phyloP scores from a whole-genome alignment of 2,888 invertebrate genomes.

The Lampropteryx suffumata region DNA sequence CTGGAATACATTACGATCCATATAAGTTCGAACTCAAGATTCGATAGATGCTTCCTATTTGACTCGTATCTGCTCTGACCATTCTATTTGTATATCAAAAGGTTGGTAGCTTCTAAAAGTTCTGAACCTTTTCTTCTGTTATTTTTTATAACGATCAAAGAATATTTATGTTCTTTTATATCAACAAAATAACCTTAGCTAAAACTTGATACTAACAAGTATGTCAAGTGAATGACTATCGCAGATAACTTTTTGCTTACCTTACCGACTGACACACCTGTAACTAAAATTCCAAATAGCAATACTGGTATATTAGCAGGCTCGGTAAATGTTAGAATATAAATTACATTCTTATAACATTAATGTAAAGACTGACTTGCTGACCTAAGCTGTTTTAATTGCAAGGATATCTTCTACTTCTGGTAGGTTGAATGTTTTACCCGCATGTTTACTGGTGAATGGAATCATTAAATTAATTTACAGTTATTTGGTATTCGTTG shows the following conservation, averaged over 20 bases:
- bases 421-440: conserved; percentile 4
- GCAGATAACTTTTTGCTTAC: conserved; percentile 4
- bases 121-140: conserved; percentile 2
- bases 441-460: conserved; percentile 10
- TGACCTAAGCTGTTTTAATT: conserved; percentile 5
- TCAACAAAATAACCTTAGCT: not conserved
- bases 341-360: conserved; percentile 3
- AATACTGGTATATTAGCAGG: not conserved
- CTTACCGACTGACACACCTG: conserved; percentile 3
- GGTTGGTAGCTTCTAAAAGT: conserved; percentile 1
- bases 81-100: conserved; percentile 18
- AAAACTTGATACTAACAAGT: conserved; percentile 7
- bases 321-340: conserved; percentile 1
- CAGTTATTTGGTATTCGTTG: conserved; percentile 3
- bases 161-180: not conserved
- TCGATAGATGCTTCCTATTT: conserved; percentile 24
- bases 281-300: conserved; percentile 3
- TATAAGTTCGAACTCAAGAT: conserved; percentile 19
- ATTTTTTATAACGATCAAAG: not conserved
- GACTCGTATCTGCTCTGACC: conserved; percentile 16
- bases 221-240: conserved; percentile 8
- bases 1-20: conserved; percentile 24
- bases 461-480: not conserved
- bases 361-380: conserved; percentile 7
- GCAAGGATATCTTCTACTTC: conserved; percentile 14